Percentiles rank a stretch among this genome's conserved stretches.
phyloP scores from a whole-genome alignment of 2,797 vertebrate genomes.

The Micromesistius poutassou region DNA sequence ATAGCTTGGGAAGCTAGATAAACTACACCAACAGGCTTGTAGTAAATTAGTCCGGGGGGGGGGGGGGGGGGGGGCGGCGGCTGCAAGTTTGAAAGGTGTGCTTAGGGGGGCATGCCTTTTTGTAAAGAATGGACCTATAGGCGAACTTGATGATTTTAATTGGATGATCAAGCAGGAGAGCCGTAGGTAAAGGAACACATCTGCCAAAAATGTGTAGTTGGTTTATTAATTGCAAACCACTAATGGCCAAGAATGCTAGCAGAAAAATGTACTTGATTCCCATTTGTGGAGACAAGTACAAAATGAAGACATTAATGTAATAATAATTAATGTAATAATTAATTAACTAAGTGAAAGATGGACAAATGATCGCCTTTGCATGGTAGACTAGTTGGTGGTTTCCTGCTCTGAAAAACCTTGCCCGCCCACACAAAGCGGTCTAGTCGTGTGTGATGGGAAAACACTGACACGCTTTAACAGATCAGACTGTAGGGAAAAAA shows the following conservation, averaged over 20 bases:
- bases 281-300: not conserved
- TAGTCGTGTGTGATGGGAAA: not conserved
- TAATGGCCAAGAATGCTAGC: not conserved
- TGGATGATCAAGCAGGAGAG: not conserved
- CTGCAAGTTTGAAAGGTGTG: not conserved
- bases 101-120: not conserved
- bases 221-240: not conserved
- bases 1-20: constrained; percentile 31
- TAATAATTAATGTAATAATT: no score
- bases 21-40: constrained; percentile 6
- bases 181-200: not conserved
- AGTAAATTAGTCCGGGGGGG: not conserved
- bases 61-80: not conserved
- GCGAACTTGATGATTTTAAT: not conserved
- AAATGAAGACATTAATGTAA: not conserved
- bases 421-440: not conserved
- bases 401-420: not conserved
- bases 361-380: not conserved
- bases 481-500: not conserved
- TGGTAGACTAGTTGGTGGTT: not conserved
- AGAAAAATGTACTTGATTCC: not conserved
- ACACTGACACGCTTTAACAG: not conserved
- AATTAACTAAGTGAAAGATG: not conserved
- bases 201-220: not conserved
- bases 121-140: not conserved